These are phyloP conservation scores for Mythimna pallens DNA, from an alignment of 2,888 invertebrate genomes.

Conservation along the genomic window DNA sequence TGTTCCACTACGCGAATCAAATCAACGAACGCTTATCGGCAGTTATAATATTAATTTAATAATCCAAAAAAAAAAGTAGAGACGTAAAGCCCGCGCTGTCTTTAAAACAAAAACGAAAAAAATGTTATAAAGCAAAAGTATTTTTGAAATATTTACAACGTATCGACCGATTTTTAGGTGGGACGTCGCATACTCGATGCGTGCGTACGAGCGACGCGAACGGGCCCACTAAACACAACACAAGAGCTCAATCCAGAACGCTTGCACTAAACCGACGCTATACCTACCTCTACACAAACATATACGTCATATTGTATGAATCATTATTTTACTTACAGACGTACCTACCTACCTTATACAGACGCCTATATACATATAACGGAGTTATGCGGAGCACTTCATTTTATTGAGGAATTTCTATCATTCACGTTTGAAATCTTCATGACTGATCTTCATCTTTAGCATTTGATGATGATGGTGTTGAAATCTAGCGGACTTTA, in stretches of 20 bases:
- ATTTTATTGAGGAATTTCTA: slow-evolving; percentile 10
- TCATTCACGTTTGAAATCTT: neutral
- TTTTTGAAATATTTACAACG: slow-evolving; percentile 47
- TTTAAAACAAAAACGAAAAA: slow-evolving; percentile 14
- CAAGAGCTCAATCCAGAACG: slow-evolving; percentile 69
- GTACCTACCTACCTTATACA: slow-evolving; percentile 25
- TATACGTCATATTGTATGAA: slow-evolving; percentile 69
- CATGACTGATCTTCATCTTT: neutral
- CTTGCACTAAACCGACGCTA: slow-evolving; percentile 69
- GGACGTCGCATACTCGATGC: slow-evolving; percentile 69
- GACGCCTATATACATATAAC: slow-evolving; percentile 1
- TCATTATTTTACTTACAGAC: slow-evolving; percentile 63
- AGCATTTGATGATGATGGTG: neutral
- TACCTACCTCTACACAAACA: slow-evolving; percentile 57
- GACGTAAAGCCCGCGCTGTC: slow-evolving; percentile 4
- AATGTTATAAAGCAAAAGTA: slow-evolving; percentile 16
- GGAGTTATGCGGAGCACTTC: neutral
- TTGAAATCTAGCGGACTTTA: too few relatives aligned
- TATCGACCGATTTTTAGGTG: slow-evolving; percentile 58
- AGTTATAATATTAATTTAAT: slow-evolving; percentile 8
- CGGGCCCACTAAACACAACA: slow-evolving; percentile 73
- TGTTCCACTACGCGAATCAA: slow-evolving; percentile 46
- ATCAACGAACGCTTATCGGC: slow-evolving; percentile 17
- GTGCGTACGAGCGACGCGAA: slow-evolving; percentile 74
- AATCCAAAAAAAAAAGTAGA: slow-evolving; percentile 19